phyloP scores from a whole-genome alignment of 2,888 invertebrate genomes.

The Drosophila kokeensis region DNA sequence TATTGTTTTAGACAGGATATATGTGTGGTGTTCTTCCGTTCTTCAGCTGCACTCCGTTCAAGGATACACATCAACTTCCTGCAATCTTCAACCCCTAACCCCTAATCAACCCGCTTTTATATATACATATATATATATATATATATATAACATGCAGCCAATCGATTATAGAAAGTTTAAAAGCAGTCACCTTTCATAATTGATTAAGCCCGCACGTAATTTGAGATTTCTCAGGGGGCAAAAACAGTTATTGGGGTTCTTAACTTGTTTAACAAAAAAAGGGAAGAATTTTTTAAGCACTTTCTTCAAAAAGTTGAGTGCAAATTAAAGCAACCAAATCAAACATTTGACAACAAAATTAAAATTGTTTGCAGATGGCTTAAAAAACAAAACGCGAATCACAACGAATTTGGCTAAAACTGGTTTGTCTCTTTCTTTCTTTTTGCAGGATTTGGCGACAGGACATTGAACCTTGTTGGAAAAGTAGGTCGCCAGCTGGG shows the following conservation, averaged over 20 bases:
- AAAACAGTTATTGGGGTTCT: neutral
- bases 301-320: neutral
- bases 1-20: conserved; percentile 28
- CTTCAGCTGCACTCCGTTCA: conserved; percentile 18
- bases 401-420: conserved; percentile 28
- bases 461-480: conserved; percentile 53
- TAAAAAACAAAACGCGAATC: neutral
- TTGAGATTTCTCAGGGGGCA: conserved; percentile 5
- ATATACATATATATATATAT: neutral
- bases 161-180: conserved; percentile 44
- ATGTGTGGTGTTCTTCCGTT: conserved; percentile 5
- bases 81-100: neutral
- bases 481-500: conserved; percentile 45
- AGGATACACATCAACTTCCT: conserved; percentile 43
- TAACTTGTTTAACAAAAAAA: conserved; percentile 4
- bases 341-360: neutral
- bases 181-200: conserved; percentile 40
- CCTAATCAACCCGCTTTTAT: neutral
- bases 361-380: neutral
- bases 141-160: conserved; percentile 19
- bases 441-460: conserved; percentile 46
- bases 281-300: neutral
- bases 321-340: neutral
- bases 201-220: conserved; percentile 45
- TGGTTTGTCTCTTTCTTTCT: conserved; percentile 20